Base-by-base conservation (phyloP, 2,888 invertebrate genomes). In the Neria commutata region DNA sequence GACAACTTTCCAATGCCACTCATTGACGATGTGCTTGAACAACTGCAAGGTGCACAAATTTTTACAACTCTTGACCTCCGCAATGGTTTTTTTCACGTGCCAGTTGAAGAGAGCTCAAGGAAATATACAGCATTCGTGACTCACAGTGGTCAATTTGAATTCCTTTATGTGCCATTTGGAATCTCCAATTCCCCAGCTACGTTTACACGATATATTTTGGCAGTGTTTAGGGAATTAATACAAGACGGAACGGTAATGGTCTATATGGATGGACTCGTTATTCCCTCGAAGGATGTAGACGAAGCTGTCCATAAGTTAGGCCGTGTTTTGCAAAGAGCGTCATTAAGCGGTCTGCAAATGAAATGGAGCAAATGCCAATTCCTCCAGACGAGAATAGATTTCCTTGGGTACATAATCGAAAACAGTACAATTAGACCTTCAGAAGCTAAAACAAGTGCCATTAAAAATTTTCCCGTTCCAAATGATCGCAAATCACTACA, bases 41-140 rank as follows among this genome's bases (percentile, higher is more conserved):
- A n/a, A n/a, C n/a, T n/a, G n/a, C n/a, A n/a, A n/a, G n/a, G n/a
- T n/a, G n/a, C n/a, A n/a, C n/a, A n/a, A n/a, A n/a, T n/a, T n/a
- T n/a, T n/a, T n/a, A n/a, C n/a, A n/a, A n/a, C n/a, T n/a, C n/a
- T n/a, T n/a, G n/a, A n/a, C n/a, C n/a, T n/a, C n/a, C n/a, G n/a
- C n/a, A 55, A 65, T 29, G 61, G 54, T 1, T 60, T 59, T 46
- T 63, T 65, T 21, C 56, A 63, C n/a, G 65, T 63, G 10, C 46
- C 58, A 17, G 26, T 65, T 3, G 58, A 60, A 16, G 56, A 60
- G 23, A 4, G 6, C 10, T 62, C 54, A 26, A 37, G 49, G 26
- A 55, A 54, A 23, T 61, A 55, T 2, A 56, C 62, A n/a, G 46
- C 59, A n/a, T 62, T 59, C 17, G 42, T 54, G 1, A 47, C 51